Base-by-base conservation (phyloP, 2,888 invertebrate genomes). In the Phlogophora meticulosa region DNA sequence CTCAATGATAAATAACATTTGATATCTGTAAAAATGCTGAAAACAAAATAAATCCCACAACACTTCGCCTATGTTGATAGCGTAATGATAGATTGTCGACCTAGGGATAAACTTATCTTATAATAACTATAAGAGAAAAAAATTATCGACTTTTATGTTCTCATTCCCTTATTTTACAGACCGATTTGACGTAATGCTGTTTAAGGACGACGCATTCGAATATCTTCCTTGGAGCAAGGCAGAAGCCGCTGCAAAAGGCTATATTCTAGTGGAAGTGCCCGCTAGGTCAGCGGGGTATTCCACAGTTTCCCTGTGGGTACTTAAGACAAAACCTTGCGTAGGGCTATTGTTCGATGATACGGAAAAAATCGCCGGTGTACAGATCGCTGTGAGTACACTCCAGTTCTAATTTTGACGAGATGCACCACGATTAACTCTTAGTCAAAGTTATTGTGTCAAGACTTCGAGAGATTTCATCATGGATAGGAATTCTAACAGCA, bases 141-240 rank as follows among this genome's bases (percentile, higher is more conserved):
- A n/a, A n/a, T n/a, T n/a, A n/a, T n/a, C n/a, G n/a, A n/a, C n/a
- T n/a, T n/a, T n/a, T n/a, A n/a, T n/a, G n/a, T n/a, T n/a, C n/a
- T n/a, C n/a, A n/a, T n/a, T n/a, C n/a, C n/a, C 13, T 42, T 1
- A 13, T 43, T 61, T 61, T 57, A 7, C 57, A 61, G 61, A 0
- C 0, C 13, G 0, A 5, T 57, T 24, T 32, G 0, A 0, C n/a
- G 0, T 9, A 0, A 57, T 34, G 3, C n/a, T 7, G 2, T 1
- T 48, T 0, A 3, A 4, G 0, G 20, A 17, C 28, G 22, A 4
- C 11, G 4, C 4, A 0, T 42, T 53, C 15, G 0, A 1, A 0
- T 0, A 0, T 0, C 0, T 42, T 11, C 58, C 34, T 7, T 58
- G 4, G 2, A 57, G 1, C 13, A 0, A 13, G 1, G 0, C 7